Conservation (phyloP, 2,797 vertebrate species). For the Crax fasciolata region DNA sequence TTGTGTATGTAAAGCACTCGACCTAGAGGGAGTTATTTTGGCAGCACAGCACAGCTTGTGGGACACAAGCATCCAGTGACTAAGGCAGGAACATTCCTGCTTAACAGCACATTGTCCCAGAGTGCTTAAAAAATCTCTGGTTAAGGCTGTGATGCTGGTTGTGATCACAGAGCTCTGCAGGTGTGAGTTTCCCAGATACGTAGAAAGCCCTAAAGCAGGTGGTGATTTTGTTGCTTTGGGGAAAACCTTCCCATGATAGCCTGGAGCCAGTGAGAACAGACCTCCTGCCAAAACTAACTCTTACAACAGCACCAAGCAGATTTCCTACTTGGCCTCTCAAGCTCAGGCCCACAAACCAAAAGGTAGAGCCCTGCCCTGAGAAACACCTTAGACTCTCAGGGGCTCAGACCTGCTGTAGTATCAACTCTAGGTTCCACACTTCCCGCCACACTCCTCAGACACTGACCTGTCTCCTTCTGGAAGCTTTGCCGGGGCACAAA, state of each 20-base stretch:
- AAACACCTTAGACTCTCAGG: neutral
- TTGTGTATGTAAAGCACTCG: neutral
- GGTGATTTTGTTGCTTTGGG: neutral
- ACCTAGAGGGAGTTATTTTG: neutral
- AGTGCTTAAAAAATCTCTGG: neutral
- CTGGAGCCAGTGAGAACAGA: neutral
- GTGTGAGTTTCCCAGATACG: neutral
- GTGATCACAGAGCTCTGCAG: neutral
- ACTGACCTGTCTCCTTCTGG: conserved; percentile 88
- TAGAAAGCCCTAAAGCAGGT: neutral
- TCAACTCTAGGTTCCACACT: neutral
- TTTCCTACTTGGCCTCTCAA: neutral
- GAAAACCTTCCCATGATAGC: neutral
- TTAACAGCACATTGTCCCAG: neutral
- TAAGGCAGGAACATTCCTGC: neutral
- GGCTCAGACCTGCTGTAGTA: neutral
- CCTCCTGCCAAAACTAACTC: neutral
- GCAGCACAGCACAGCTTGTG: neutral
- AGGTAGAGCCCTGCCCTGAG: rapidly evolving
- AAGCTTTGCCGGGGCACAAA: conserved; percentile 92
- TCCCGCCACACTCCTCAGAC: too few species aligned
- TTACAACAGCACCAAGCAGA: rapidly evolving
- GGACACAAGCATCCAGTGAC: neutral
- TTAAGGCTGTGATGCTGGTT: neutral
- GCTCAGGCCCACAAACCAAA: neutral